Base-by-base conservation (phyloP, 1,140 invertebrate genomes). In the Drosophila lowei region DNA sequence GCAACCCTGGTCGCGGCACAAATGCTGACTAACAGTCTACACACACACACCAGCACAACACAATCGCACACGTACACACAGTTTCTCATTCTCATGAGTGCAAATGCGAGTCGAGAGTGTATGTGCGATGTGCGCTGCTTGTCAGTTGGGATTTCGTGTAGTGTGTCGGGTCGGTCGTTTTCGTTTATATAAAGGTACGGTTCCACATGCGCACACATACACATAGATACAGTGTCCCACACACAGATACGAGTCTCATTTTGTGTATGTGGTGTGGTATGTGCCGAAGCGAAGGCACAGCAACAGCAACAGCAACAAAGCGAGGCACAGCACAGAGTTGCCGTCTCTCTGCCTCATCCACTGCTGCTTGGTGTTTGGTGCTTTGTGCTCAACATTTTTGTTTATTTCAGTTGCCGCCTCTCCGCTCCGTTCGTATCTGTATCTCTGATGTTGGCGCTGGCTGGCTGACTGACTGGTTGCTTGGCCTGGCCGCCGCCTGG, bases 81-180 rank as follows among this genome's bases (percentile, higher is more conserved):
- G 30, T 34, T 38, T 38, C 34, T 38, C 34, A 38, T 38, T 38
- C 34, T 38, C 34, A 38, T 11, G 30, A 34, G 30, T 34, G 30
- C 30, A 34, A 34, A 34, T 34, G 30, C 9, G 30, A 34, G 30
- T 3, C 34, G 34, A 7, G 42, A 46, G n/a, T 59, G 48, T 49
- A 38, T 67, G 53, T 76, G 58, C 72, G 66, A 25, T 25, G 23
- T 25, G 23, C 5, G 66, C 88, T 78, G 83, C 71, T 88, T 88
- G 83, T 86, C 83, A 86, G 83, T 88, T 88, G 83, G 83, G 83
- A 88, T 88, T 88, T 88, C 66, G 78, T 77, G 76, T 88, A 85
- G 77, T 77, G 79, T 76, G 76, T 64, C 74, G 79, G 75, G 83
- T 86, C 81, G 83, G 77, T 73, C 74, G 72, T 74, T 75, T 75